phyloP scores from a whole-genome alignment of 2,888 invertebrate species.

The Agrotis segetum region DNA sequence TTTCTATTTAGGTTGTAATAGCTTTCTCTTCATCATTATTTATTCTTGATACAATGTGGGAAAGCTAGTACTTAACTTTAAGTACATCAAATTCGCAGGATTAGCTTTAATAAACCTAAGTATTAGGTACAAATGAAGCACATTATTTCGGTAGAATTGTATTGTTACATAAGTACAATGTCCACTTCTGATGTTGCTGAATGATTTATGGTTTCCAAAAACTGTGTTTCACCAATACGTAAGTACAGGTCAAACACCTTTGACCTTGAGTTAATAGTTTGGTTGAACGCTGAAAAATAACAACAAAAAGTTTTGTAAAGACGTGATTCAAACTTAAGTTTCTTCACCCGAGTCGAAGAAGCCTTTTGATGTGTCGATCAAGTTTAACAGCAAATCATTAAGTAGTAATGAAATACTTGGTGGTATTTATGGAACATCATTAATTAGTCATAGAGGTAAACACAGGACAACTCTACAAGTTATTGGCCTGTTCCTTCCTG shows the following conservation, averaged over 20 bases:
- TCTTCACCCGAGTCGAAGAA: constrained; percentile 33
- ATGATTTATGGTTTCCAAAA: constrained; percentile 64
- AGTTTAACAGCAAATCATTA: constrained; percentile 14
- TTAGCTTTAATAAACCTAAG: constrained; percentile 1
- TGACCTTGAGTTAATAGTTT: constrained; percentile 60
- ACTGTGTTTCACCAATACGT: constrained; percentile 52
- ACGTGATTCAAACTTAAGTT: constrained; percentile 40
- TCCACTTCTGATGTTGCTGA: constrained; percentile 33
- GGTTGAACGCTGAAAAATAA: constrained; percentile 29
- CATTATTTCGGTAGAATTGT: constrained; percentile 37
- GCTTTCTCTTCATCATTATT: constrained; percentile 37
- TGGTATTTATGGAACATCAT: constrained; percentile 1
- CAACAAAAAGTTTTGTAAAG: constrained; percentile 40
- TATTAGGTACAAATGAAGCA: constrained; percentile 34
- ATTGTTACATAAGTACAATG: constrained; percentile 45
- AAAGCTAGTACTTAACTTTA: not conserved
- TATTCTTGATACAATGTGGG: not conserved
- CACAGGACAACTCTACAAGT: constrained; percentile 36
- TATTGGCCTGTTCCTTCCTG: constrained; percentile 17
- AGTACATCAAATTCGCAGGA: constrained; percentile 2
- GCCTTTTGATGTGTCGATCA: constrained; percentile 5
- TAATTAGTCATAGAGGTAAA: constrained; percentile 29
- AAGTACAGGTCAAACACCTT: constrained; percentile 62
- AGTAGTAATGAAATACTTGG: constrained; percentile 17
- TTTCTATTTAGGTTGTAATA: constrained; percentile 12